A percentile compares a stretch with the other conserved stretches of the same genome.
These are phyloP conservation scores for Gephyroberyx darwinii DNA, from an alignment of 2,797 vertebrate genomes.

Conservation along the genomic window DNA sequence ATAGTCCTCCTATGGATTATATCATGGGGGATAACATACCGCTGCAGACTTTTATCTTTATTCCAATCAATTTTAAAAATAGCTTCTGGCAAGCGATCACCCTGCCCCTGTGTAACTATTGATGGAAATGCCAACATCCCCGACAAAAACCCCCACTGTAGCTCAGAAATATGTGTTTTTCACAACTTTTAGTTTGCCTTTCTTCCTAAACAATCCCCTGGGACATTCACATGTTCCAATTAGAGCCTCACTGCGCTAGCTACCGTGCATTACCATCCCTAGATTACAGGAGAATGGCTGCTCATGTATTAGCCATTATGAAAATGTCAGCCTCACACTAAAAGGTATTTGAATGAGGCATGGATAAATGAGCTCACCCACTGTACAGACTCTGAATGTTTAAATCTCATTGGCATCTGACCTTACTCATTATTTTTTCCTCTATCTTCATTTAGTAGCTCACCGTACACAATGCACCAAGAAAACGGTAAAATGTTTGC, in stretches of 20 bases:
- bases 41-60: too few relatives aligned
- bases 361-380: too few relatives aligned
- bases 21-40: too few relatives aligned
- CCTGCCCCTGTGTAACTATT: neutral
- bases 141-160: too few relatives aligned
- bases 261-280: neutral
- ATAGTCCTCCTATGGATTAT: too few relatives aligned
- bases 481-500: slow-evolving; percentile 6
- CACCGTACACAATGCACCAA: neutral
- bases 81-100: neutral
- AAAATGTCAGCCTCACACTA: slow-evolving; percentile 16
- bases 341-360: too few relatives aligned
- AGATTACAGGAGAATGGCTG: neutral
- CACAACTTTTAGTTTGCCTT: neutral
- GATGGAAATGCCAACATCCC: neutral
- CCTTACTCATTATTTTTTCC: slow-evolving; percentile 1
- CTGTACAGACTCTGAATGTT: too few relatives aligned
- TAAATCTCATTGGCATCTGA: neutral
- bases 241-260: too few relatives aligned
- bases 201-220: neutral
- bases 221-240: neutral
- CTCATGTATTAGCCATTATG: slow-evolving; percentile 8
- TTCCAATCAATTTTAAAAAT: too few relatives aligned
- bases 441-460: neutral
- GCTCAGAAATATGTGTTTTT: too few relatives aligned